phyloP scores from a whole-genome alignment of 2,797 vertebrate species.

The Buceros bicornis region DNA sequence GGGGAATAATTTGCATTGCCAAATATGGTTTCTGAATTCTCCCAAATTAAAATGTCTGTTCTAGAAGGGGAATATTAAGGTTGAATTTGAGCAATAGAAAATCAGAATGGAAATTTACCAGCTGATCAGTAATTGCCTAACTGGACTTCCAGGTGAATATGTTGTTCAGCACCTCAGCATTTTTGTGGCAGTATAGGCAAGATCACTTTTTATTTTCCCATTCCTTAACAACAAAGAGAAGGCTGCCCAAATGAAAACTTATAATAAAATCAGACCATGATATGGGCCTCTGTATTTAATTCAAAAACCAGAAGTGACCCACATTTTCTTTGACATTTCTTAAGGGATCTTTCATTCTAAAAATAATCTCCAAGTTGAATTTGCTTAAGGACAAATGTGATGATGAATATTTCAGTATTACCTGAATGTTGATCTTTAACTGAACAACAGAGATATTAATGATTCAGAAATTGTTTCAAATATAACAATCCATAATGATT shows the following conservation, averaged over 20 bases:
- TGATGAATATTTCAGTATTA: constrained; percentile 48
- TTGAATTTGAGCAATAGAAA: constrained; percentile 53
- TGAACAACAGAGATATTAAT: constrained; percentile 29
- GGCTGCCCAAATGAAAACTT: not conserved
- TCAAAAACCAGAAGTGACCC: not conserved
- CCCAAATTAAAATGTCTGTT: constrained; percentile 50
- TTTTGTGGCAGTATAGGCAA: constrained; percentile 23
- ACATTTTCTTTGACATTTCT: not conserved
- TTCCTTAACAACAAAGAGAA: not conserved
- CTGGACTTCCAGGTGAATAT: constrained; percentile 35
- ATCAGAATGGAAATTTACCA: constrained; percentile 40
- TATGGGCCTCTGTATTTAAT: constrained; percentile 15
- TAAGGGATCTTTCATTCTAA: constrained; percentile 1
- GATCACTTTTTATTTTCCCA: not conserved
- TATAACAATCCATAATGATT: not conserved
- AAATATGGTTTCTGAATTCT: constrained; percentile 64
- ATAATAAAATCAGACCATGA: constrained; percentile 16
- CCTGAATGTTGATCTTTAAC: constrained; percentile 45
- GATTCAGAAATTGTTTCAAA: not conserved
- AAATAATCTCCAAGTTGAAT: constrained; percentile 45
- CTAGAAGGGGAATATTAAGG: constrained; percentile 21
- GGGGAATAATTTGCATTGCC: constrained; percentile 32
- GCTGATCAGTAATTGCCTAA: not conserved
- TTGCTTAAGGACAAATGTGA: constrained; percentile 3
- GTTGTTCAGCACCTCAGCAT: constrained; percentile 45